Base-by-base conservation (phyloP, 2,113 vertebrate genomes). In the Oncorhynchus masou region DNA sequence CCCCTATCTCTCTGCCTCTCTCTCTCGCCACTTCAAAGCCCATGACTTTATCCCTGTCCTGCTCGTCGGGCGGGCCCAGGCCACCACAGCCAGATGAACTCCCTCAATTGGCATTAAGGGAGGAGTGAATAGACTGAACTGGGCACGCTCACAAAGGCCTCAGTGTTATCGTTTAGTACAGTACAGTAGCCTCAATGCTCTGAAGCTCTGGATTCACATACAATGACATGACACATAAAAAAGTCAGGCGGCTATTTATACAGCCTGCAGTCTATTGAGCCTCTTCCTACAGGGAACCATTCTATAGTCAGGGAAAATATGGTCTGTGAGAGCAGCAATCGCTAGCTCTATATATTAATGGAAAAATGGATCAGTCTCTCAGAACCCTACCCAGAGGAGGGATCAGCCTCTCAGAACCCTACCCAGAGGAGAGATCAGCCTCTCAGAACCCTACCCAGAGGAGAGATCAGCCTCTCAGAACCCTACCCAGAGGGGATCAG, bases 221-320 rank as follows among this genome's bases (percentile, higher is more conserved):
- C 15, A 51, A 51, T 39, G 7, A 8, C 62, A 68, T 34, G 73
- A 68, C 39, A 64, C 70, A 79, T 74, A 79, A 79, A 76, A 65
- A 74, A 73, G 77, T 75, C 74, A 57, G 78, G 34, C 8, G 9
- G 34, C 34, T 8, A 9, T 39, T 39, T 39, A 39, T 39, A 39
- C 34, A 9, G 34, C 34, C 34, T 39, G 34, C 34, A 39, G 34
- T 39, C 7, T 39, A 39, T 39, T 39, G 34, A 39, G 34, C 8
- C 34, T 39, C 34, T 39, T 39, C 34, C 34, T 9, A 74, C 70
- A 71, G 70, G 73, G 72, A 77, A 3, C 27, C 54, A 78, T 81
- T 75, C 70, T 78, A 75, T 59, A 74, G 51, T 66, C 59, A 78
- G 68, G 62, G 79, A 81, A 84, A 81, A 79, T 78, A 77, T 89